Evolutionary conservation across 2,113 vertebrate species (phyloP).

Genomic region (Symphodus melops): DNA sequence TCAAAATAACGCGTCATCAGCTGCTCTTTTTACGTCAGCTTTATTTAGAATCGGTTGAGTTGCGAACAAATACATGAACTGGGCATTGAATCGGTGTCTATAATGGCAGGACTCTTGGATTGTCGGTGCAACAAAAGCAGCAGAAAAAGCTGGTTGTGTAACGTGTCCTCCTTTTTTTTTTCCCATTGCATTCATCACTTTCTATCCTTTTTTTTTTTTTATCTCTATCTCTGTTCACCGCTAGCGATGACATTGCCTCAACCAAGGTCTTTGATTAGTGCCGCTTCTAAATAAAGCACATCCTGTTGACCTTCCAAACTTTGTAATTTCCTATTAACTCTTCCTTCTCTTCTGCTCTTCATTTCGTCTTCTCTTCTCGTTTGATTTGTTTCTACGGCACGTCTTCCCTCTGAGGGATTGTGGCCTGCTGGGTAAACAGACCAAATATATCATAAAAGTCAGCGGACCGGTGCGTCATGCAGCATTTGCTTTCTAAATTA

Average conservation of each 20-base stretch:
- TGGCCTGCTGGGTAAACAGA: constrained; percentile 47
- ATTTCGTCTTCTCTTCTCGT: constrained; percentile 15
- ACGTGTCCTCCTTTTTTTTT: constrained; percentile 7
- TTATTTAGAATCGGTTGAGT: not conserved
- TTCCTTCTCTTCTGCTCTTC: not conserved
- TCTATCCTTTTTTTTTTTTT: constrained; percentile 19
- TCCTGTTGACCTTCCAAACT: constrained; percentile 76
- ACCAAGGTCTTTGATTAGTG: constrained; percentile 62
- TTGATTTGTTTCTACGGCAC: constrained; percentile 6
- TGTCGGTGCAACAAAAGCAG: constrained; percentile 6
- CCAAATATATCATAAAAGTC: constrained; percentile 49
- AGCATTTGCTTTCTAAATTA: constrained; percentile 58
- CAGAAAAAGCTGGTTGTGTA: constrained; percentile 30
- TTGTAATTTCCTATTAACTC: constrained; percentile 64
- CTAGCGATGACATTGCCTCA: constrained; percentile 52
- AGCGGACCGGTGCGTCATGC: constrained; percentile 40
- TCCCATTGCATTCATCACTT: constrained; percentile 31
- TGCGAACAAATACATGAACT: constrained; percentile 17
- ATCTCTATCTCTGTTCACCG: constrained; percentile 30
- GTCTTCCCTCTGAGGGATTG: constrained; percentile 39
- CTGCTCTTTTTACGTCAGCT: not conserved
- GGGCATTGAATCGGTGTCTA: constrained; percentile 9
- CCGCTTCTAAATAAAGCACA: constrained; percentile 77
- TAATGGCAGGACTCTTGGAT: not conserved
- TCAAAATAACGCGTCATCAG: constrained; percentile 6